Conservation (phyloP, 1,140 invertebrate genomes). For the Polypedilum vanderplanki region DNA sequence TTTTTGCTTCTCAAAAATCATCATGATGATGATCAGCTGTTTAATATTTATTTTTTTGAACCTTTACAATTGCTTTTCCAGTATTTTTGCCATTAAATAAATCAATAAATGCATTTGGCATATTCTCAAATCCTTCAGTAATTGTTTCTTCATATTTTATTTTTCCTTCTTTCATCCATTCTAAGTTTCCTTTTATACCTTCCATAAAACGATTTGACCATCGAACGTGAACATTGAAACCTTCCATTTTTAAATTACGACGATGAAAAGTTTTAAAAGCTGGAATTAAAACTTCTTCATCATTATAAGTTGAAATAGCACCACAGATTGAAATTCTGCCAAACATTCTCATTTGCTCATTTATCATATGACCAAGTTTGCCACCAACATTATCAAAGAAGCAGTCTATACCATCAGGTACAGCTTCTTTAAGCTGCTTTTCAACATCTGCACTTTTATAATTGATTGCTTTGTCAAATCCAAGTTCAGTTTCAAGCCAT, state of each 20-base stretch:
- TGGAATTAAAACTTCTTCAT: not conserved
- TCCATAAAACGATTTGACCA: constrained; percentile 40
- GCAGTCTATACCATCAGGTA: constrained; percentile 58
- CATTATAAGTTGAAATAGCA: constrained; percentile 41
- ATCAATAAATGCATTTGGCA: constrained; percentile 55
- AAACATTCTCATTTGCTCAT: constrained; percentile 52
- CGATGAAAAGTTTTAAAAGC: constrained; percentile 5
- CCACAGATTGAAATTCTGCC: constrained; percentile 56
- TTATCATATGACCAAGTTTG: constrained; percentile 51
- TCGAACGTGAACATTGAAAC: constrained; percentile 47
- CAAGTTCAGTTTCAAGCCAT: constrained; percentile 58
- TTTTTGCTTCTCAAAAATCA: too few relatives aligned
- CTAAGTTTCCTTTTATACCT: constrained; percentile 50
- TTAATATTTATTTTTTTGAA: constrained; percentile 33
- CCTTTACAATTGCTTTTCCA: constrained; percentile 58
- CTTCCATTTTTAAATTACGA: constrained; percentile 54
- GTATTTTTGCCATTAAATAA: constrained; percentile 55
- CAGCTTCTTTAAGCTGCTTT: constrained; percentile 49
- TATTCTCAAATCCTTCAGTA: constrained; percentile 57
- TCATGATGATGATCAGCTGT: too few relatives aligned
- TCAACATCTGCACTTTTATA: constrained; percentile 58
- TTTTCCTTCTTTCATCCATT: constrained; percentile 53
- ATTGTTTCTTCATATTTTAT: constrained; percentile 54
- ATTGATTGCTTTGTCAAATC: constrained; percentile 65
- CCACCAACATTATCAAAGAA: constrained; percentile 66